Base-by-base conservation (phyloP, 1,140 invertebrate species). In the Scylla paramamosain region DNA sequence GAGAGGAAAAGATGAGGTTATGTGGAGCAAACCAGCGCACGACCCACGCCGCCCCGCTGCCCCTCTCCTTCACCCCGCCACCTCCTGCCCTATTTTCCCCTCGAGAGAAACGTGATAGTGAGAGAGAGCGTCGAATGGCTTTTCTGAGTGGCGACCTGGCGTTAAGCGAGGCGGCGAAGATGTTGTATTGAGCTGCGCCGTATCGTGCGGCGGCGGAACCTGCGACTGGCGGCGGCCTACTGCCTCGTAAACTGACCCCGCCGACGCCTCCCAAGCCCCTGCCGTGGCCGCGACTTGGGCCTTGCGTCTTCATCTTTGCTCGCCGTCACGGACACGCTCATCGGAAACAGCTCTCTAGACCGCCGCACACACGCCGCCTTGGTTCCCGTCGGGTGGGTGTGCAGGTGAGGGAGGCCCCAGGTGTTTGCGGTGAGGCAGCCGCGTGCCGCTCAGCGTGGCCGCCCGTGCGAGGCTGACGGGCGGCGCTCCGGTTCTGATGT, bases 201-300 rank as follows among this genome's bases (percentile, higher is more conserved):
- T 10, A 91, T 91, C 89, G 89, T 59, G 89, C 25, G 89, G 89
- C 46, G 89, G 89, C 59, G 46, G 46, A 89, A 91, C 89, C 89
- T 91, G 29, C 52, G 89, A 91, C 89, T 91, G 89, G 59, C 89
- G 89, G 89, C 48, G 89, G 89, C 89, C 89, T 91, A 91, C 89
- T 59, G 89, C 46, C 89, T 91, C 28, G 48, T 91, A 91, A 91
- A 91, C 46, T 91, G 89, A 91, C 89, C 89, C 89, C 48, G 48
- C 89, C 67, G n/a, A 16, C 89, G 45, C 46, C 89, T 91, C 46
- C 48, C 31, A 46, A 28, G 45, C 89, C 89, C 88, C 45, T 14
- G 10, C 31, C n/a, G 12, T 59, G 89, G 45, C 89, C 28, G 46
- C 45, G 89, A 59, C 89, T 91, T 91, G n/a, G 46, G 46, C 89